phyloP scores from a whole-genome alignment of 1,140 invertebrate species.

The Augochlora pura region DNA sequence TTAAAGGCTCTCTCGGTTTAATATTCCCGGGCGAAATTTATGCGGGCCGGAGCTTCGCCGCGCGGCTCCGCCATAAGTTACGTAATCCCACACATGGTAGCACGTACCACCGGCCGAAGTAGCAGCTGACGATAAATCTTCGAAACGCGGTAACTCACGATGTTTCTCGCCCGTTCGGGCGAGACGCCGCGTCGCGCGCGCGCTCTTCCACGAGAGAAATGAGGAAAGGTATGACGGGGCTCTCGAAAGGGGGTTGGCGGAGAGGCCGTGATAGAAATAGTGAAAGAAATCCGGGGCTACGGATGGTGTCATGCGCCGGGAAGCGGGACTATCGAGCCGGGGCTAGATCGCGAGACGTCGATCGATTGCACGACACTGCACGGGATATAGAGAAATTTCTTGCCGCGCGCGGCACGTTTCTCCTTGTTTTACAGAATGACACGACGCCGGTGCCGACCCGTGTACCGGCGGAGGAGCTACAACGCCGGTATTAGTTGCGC shows the following conservation, averaged over 20 bases:
- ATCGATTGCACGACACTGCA: slow-evolving; percentile 48
- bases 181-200: slow-evolving; percentile 8
- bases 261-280: neutral
- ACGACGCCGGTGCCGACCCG: slow-evolving; percentile 23
- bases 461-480: neutral
- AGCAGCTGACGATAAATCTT: slow-evolving; percentile 51
- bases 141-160: slow-evolving; percentile 51
- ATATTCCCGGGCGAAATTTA: slow-evolving; percentile 46
- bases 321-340: neutral
- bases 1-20: slow-evolving; percentile 39
- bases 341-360: slow-evolving; percentile 40
- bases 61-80: slow-evolving; percentile 45
- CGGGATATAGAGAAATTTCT: slow-evolving; percentile 45
- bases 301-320: slow-evolving; percentile 41
- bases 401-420: slow-evolving; percentile 32
- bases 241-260: neutral
- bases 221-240: neutral
- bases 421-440: slow-evolving; percentile 48
- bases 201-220: neutral
- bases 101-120: slow-evolving; percentile 30
- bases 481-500: slow-evolving; percentile 32
- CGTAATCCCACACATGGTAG: slow-evolving; percentile 43
- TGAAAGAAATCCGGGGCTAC: neutral
- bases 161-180: slow-evolving; percentile 41
- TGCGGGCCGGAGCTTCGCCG: slow-evolving; percentile 25